Percentiles rank a stretch among this genome's conserved stretches.
Evolutionary conservation across 1,140 invertebrate species (phyloP).

Genomic region (Cepaea nemoralis): DNA sequence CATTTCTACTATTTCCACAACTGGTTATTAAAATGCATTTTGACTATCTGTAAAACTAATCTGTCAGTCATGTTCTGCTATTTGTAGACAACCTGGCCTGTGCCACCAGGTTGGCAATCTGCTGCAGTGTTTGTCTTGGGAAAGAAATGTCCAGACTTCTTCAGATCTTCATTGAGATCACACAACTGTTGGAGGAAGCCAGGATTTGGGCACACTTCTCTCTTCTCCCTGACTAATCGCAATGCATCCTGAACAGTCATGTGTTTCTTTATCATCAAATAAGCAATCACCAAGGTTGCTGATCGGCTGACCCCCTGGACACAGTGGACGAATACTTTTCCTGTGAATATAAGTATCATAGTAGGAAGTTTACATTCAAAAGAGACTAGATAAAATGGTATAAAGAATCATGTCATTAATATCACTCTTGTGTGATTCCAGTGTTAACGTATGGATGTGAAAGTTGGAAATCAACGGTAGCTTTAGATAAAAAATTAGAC

Average conservation of each 20-base stretch:
- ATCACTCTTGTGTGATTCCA: no score
- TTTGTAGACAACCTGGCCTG: not conserved
- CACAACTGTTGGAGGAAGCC: conserved; percentile 67
- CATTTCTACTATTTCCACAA: no score
- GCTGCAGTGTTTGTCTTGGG: not conserved
- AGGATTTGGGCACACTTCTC: conserved; percentile 65
- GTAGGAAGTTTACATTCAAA: no score
- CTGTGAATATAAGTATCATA: conserved; percentile 59
- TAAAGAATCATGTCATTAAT: no score
- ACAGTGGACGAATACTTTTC: conserved; percentile 88
- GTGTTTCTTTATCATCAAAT: conserved; percentile 81
- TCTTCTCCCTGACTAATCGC: conserved; percentile 52
- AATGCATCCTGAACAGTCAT: conserved; percentile 81
- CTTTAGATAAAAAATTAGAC: no score
- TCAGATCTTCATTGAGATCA: conserved; percentile 56
- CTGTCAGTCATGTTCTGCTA: no score
- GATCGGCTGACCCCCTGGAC: conserved; percentile 92
- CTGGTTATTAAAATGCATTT: no score
- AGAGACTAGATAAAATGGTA: no score
- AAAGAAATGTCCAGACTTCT: conserved; percentile 53
- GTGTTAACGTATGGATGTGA: no score
- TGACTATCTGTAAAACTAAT: no score
- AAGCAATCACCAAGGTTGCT: conserved; percentile 84
- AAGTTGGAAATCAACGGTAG: no score
- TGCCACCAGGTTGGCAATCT: not conserved